These are phyloP conservation scores for Aleadryas rufinucha DNA, from an alignment of 2,113 vertebrate species.

Conservation along the genomic window DNA sequence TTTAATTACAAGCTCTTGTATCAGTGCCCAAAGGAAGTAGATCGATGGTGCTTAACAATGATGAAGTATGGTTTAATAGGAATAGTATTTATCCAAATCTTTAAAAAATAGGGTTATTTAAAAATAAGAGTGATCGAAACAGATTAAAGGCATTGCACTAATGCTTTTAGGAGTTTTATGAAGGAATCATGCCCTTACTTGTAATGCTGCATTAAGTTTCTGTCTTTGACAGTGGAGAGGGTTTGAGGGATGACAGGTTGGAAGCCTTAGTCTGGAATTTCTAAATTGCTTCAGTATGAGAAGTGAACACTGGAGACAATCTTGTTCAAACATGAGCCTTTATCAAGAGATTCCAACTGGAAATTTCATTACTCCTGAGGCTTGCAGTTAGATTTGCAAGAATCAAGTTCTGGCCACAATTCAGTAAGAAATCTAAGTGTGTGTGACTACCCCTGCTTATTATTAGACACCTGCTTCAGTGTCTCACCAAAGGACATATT, in stretches of 20 bases:
- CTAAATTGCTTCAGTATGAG: neutral
- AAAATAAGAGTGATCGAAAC: neutral
- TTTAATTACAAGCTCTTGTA: constrained; percentile 61
- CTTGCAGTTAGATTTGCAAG: neutral
- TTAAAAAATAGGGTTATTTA: constrained; percentile 60
- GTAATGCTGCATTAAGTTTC: constrained; percentile 50
- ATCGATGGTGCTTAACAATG: constrained; percentile 68
- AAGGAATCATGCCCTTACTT: constrained; percentile 24
- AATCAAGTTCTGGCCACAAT: neutral
- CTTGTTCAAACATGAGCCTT: constrained; percentile 2
- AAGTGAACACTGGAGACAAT: constrained; percentile 56
- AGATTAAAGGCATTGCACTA: constrained; percentile 15
- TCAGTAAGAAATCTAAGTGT: neutral
- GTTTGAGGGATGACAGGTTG: neutral
- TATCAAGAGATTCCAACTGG: neutral
- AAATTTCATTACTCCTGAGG: neutral
- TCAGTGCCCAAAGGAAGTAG: constrained; percentile 64
- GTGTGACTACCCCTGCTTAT: neutral
- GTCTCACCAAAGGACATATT: neutral
- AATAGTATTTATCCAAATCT: constrained; percentile 71
- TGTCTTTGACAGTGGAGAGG: neutral
- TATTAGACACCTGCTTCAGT: neutral
- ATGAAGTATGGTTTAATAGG: constrained; percentile 64
- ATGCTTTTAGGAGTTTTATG: constrained; percentile 38
- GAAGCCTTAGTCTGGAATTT: neutral